Base-by-base conservation (phyloP, 2,888 invertebrate genomes). In the Sympetrum striolatum region DNA sequence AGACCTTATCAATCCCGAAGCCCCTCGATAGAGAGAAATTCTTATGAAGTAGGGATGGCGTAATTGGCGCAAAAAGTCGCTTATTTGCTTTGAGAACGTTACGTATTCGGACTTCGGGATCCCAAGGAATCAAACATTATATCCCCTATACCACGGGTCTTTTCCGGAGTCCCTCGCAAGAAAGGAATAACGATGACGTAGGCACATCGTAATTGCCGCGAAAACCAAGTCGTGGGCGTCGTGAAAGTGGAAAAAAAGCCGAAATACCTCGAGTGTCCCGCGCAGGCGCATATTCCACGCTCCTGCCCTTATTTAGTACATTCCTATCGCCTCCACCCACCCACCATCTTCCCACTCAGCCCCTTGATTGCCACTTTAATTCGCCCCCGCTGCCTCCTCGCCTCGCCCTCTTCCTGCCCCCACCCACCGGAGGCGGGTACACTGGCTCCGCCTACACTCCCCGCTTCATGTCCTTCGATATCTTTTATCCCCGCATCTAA, bases 301-400 rank as follows among this genome's bases (percentile, higher is more conserved):
- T 64, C 22, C 58, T 82, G 35, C 58, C 82, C 86, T 86, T 86
- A 86, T 86, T 86, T 86, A 64, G 86, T 37, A 64, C 86, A 86
- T 86, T 86, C 86, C 86, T 60, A 86, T 86, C 86, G 39, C 60
- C 60, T 37, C 18, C 53, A 14, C 25, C 25, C 44, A 48, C 53
- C 53, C 82, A 58, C 53, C 58, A 39, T n/a, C 80, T 80, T 80
- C 73, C 80, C 80, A 80, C 80, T 39, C 80, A 22, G 39, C 58
- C 37, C 18, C 86, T 58, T 37, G 15, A 64, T n/a, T 58, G 82
- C 82, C 82, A 58, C 82, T 58, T 31, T 73, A 53, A 82, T 86
- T 64, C 22, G n/a, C 60, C 48, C 60, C 31, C 60, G 39, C 80
- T 44, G 22, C 80, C 58, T 31, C 25, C 82, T 31, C 44, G 10